Conservation (phyloP, 2,888 invertebrate species). For the Chydorus sphaericus region DNA sequence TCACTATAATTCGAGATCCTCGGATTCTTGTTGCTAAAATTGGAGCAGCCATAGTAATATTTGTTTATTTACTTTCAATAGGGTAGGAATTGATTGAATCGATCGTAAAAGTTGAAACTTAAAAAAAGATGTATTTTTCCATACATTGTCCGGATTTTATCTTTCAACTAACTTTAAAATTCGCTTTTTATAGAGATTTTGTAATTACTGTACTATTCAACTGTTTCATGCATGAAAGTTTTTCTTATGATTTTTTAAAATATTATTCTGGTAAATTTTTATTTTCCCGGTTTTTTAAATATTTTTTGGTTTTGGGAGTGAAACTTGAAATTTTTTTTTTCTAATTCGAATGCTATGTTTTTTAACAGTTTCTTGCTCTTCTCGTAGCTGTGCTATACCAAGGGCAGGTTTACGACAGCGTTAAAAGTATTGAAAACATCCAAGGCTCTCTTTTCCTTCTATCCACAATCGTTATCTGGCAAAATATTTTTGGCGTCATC, state of each 20-base stretch:
- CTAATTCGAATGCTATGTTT: not conserved
- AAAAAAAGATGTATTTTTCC: no score
- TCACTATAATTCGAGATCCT: slow-evolving; percentile 77
- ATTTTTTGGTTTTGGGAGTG: no score
- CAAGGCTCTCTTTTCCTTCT: slow-evolving; percentile 84
- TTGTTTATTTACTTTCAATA: no score
- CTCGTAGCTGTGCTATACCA: slow-evolving; percentile 77
- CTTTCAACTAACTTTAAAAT: not conserved
- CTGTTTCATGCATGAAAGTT: no score
- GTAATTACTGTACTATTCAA: no score
- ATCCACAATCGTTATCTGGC: slow-evolving; percentile 86
- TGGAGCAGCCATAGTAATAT: slow-evolving; percentile 74
- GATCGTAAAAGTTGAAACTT: no score
- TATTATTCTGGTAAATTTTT: no score
- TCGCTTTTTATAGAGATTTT: no score
- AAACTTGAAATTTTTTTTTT: no score
- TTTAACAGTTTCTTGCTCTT: slow-evolving; percentile 61
- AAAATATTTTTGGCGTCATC: slow-evolving; percentile 86
- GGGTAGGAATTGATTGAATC: no score
- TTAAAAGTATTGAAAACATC: slow-evolving; percentile 84
- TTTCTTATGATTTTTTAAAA: no score
- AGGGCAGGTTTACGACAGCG: slow-evolving; percentile 68
- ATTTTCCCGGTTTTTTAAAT: no score
- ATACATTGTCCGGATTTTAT: not conserved
- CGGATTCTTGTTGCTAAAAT: slow-evolving; percentile 75